Conservation (phyloP, 1,140 invertebrate genomes). For the Stenopsyche tienmushanensis region DNA sequence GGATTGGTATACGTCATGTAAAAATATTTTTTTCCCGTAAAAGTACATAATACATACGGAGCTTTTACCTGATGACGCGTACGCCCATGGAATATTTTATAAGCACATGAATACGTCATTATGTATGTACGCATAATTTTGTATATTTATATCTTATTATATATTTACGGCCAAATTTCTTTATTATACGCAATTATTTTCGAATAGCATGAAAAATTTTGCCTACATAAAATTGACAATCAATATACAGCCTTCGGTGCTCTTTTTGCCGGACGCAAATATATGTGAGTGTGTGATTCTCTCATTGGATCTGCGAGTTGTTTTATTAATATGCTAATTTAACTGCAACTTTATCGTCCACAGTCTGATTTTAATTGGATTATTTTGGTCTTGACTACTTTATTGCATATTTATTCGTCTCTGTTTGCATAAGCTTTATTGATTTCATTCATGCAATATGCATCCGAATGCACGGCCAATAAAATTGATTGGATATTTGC, state of each 20-base stretch:
- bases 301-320: too few relatives aligned
- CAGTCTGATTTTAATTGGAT: conserved; percentile 29
- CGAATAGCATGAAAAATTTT: not conserved
- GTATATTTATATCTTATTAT: conserved; percentile 12
- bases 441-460: too few relatives aligned
- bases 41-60: not conserved
- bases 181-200: conserved; percentile 12
- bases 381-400: conserved; percentile 17
- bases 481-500: too few relatives aligned
- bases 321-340: conserved; percentile 40
- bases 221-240: not conserved
- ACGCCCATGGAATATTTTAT: conserved; percentile 28
- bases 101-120: conserved; percentile 20
- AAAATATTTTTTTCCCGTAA: not conserved
- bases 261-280: too few relatives aligned
- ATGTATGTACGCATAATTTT: conserved; percentile 15
- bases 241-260: too few relatives aligned
- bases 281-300: too few relatives aligned
- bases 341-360: conserved; percentile 28
- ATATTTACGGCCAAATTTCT: conserved; percentile 14
- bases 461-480: too few relatives aligned
- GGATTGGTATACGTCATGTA: too few relatives aligned
- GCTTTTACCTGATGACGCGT: conserved; percentile 13
- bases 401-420: conserved; percentile 18
- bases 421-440: conserved; percentile 14